Base-by-base conservation (phyloP, 2,888 invertebrate genomes). In the Anoplius nigerrimus region DNA sequence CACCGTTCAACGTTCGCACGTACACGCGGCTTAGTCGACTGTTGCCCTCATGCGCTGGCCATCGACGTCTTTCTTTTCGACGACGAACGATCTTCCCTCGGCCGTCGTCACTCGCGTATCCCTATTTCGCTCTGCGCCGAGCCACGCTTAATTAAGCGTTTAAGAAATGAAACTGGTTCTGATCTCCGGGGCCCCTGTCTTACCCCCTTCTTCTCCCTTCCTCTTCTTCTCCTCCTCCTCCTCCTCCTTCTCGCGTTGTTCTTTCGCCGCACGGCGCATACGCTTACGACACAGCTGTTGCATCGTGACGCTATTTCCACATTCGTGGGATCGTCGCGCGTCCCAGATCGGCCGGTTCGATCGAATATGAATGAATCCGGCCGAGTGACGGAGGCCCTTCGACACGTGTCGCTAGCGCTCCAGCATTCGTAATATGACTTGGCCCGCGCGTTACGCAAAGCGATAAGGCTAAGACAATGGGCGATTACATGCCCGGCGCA, bases 111-210 rank as follows among this genome's bases (percentile, higher is more conserved):
- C 78, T 82, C 84, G 84, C 85, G 82, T 82, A 82, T 84, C 81
- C 84, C 80, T 71, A 76, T 75, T 78, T 80, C 74, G 56, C 79
- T 76, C 79, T 79, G 74, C 34, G 74, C 34, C 42, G 76, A 74
- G 70, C 72, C 83, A 83, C 83, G 34, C 86, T 88, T 88, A 89
- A 89, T 88, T 88, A 88, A 88, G 88, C 88, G 86, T 88, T 89
- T 88, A 88, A 87, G 79, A 86, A 86, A 86, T 85, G 81, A 85
- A 88, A 87, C 88, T 88, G 88, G 88, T 88, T 88, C 82, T 73
- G 79, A 81, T 79, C 76, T 70, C 66, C n/a, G n/a, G n/a, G 11
- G 34, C 34, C 6, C 6, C 46, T 59, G 58, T 59, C 74, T 74
- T n/a, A n/a, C n/a, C n/a, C n/a, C n/a, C n/a, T n/a, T n/a, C n/a